These are phyloP conservation scores for Machaerirhynchus nigripectus DNA, from an alignment of 2,113 vertebrate species.

Conservation along the genomic window DNA sequence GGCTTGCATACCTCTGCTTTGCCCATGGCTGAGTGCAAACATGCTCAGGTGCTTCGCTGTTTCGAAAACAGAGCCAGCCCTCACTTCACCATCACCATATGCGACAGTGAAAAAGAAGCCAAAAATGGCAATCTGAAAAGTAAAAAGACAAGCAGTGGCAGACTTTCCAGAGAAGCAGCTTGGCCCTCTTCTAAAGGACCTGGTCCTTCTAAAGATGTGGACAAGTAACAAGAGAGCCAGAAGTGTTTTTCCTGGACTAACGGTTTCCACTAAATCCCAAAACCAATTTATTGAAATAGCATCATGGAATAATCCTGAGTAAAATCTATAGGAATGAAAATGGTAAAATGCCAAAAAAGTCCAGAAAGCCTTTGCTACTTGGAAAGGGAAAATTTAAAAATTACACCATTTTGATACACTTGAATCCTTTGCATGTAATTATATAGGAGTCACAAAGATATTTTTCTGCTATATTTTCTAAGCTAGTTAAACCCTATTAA, in stretches of 20 bases:
- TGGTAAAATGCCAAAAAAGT: neutral
- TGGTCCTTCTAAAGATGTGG: neutral
- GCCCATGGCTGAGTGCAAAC: neutral
- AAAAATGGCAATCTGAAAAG: neutral
- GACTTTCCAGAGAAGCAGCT: neutral
- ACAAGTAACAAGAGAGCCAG: neutral
- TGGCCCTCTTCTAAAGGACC: neutral
- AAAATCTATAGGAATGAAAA: neutral
- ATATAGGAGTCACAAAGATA: neutral
- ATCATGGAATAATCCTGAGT: neutral
- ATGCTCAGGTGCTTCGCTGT: rapidly evolving
- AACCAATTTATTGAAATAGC: neutral
- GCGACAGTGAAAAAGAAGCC: neutral
- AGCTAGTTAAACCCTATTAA: neutral
- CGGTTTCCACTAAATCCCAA: neutral
- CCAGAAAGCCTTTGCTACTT: neutral
- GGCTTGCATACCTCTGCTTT: neutral
- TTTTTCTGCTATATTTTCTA: neutral
- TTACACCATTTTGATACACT: neutral
- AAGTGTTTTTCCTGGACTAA: neutral
- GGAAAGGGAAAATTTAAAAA: neutral
- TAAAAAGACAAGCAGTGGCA: neutral
- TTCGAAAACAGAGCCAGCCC: neutral
- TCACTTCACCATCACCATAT: neutral
- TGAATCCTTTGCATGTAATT: neutral